Conservation (phyloP, 2,797 vertebrate species). For the Coreius guichenoti region DNA sequence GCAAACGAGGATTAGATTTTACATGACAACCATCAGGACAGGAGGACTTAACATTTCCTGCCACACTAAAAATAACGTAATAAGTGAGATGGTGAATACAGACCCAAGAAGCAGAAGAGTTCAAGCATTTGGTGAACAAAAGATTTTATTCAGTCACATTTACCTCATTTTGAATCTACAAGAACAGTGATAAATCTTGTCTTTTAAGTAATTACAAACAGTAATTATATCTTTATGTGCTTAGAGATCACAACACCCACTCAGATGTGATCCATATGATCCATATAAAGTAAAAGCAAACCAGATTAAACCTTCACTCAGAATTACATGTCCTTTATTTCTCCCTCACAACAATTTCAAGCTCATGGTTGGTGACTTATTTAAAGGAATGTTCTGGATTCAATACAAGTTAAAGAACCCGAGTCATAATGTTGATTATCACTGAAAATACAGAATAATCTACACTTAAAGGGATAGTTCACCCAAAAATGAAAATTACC, state of each 20-base stretch:
- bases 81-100: not conserved
- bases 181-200: not conserved
- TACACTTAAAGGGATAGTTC: too few species aligned
- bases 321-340: constrained; percentile 7
- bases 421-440: not conserved
- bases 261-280: not conserved
- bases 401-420: not conserved
- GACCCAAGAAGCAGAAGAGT: not conserved
- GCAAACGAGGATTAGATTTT: constrained; percentile 7
- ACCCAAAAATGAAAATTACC: too few species aligned
- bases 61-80: not conserved
- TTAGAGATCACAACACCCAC: not conserved
- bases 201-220: not conserved
- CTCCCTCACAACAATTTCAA: constrained; percentile 16
- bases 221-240: not conserved
- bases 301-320: not conserved
- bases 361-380: not conserved
- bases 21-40: not conserved
- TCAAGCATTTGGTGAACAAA: not conserved
- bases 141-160: not conserved
- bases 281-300: constrained; percentile 5
- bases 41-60: constrained; percentile 9
- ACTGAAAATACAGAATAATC: not conserved
- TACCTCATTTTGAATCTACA: not conserved
- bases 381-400: not conserved